Percentiles rank a stretch among this genome's conserved stretches.
These are phyloP conservation scores for Microtus pennsylvanicus DNA, from an alignment of 2,113 vertebrate genomes.

Conservation along the genomic window DNA sequence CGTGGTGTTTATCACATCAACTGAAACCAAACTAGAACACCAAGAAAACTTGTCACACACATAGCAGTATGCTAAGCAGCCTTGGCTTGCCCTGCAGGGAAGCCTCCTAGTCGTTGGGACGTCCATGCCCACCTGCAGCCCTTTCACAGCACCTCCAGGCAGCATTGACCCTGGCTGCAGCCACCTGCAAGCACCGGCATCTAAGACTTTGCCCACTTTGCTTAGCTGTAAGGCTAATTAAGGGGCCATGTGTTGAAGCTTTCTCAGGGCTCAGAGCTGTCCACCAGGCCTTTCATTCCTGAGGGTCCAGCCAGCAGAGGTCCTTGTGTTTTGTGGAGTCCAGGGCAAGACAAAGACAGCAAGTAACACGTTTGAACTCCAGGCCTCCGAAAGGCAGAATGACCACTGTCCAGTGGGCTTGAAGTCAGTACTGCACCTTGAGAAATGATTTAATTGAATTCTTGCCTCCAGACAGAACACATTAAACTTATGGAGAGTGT, in stretches of 20 bases:
- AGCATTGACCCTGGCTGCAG: neutral
- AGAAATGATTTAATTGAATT: conserved; percentile 55
- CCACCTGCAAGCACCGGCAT: neutral
- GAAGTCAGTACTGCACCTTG: neutral
- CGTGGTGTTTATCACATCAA: neutral
- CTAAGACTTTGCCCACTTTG: neutral
- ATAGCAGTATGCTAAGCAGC: neutral
- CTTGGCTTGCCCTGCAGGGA: neutral
- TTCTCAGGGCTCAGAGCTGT: neutral
- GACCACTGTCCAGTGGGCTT: neutral
- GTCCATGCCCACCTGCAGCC: neutral
- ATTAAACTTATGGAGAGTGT: conserved; percentile 29
- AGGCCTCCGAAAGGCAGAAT: neutral
- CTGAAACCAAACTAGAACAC: neutral
- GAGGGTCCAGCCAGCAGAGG: neutral
- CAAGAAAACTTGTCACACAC: neutral
- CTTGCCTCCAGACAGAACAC: conserved; percentile 51
- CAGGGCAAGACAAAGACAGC: neutral
- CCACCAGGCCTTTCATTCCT: neutral
- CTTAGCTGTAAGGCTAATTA: neutral
- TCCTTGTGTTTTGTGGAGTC: neutral
- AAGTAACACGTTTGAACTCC: neutral
- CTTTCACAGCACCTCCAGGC: neutral
- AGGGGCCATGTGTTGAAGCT: neutral
- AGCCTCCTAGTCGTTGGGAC: neutral